Evolutionary conservation across 2,113 vertebrate species (phyloP).

Genomic region (Triplophysa siluroides): DNA sequence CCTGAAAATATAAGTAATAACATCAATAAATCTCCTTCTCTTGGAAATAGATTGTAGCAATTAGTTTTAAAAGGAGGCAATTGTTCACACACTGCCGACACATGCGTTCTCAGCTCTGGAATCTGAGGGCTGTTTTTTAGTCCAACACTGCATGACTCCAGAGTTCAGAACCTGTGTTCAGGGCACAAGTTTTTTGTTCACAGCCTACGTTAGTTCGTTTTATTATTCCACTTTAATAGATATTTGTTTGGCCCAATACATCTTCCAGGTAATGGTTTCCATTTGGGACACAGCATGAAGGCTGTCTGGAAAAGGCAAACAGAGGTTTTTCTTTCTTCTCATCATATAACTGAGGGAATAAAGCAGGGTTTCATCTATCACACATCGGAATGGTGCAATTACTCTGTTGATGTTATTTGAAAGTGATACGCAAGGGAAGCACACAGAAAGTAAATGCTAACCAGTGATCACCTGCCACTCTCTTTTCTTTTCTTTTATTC

Average conservation of each 20-base stretch:
- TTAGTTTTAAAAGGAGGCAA: slow-evolving; percentile 53
- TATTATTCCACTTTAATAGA: slow-evolving; percentile 51
- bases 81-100: slow-evolving; percentile 44
- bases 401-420: slow-evolving; percentile 51
- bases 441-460: slow-evolving; percentile 34
- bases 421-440: slow-evolving; percentile 49
- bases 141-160: slow-evolving; percentile 31
- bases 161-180: slow-evolving; percentile 40
- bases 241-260: slow-evolving; percentile 54
- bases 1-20: slow-evolving; percentile 54
- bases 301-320: slow-evolving; percentile 54
- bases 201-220: slow-evolving; percentile 50
- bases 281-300: slow-evolving; percentile 50
- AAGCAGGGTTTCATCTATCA: slow-evolving; percentile 47
- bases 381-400: slow-evolving; percentile 53
- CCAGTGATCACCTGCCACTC: slow-evolving; percentile 38
- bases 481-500: slow-evolving; percentile 44
- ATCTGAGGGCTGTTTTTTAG: slow-evolving; percentile 27
- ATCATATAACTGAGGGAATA: slow-evolving; percentile 38
- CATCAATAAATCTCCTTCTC: slow-evolving; percentile 53
- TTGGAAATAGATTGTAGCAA: slow-evolving; percentile 54
- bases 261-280: slow-evolving; percentile 52
- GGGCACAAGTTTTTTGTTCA: slow-evolving; percentile 50
- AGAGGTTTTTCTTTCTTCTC: slow-evolving; percentile 43
- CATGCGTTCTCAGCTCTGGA: slow-evolving; percentile 23